phyloP scores from a whole-genome alignment of 2,797 vertebrate species.

The Sebastes taczanowskii region DNA sequence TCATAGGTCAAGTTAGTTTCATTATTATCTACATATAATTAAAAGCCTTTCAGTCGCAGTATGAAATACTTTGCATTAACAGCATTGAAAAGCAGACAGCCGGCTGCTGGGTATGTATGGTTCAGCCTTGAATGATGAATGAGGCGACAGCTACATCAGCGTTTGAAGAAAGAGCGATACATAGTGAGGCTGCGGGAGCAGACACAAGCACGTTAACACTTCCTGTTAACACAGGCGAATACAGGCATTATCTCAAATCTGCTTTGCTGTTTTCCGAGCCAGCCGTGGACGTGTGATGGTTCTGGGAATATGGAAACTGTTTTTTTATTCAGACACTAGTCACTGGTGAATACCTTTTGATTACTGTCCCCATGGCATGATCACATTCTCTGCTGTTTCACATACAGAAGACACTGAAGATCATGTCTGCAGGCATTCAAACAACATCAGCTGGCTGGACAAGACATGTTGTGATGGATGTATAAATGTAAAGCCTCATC shows the following conservation, averaged over 20 bases:
- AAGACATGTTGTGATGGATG: not conserved
- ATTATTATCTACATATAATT: not conserved
- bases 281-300: not conserved
- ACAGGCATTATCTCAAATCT: slow-evolving; percentile 40
- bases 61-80: slow-evolving; percentile 19
- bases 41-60: not conserved
- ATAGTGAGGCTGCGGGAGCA: slow-evolving; percentile 47
- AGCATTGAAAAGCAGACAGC: slow-evolving; percentile 43
- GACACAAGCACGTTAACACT: slow-evolving; percentile 23
- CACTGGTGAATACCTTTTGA: not conserved
- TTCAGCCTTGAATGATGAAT: slow-evolving; percentile 70
- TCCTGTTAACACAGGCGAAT: slow-evolving; percentile 50
- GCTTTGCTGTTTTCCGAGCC: not conserved
- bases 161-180: slow-evolving; percentile 67
- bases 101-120: slow-evolving; percentile 22
- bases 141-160: slow-evolving; percentile 48
- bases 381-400: not conserved
- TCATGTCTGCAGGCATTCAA: not conserved
- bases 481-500: not conserved
- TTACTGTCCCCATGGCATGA: not conserved
- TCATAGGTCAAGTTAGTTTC: not conserved
- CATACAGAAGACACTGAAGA: not conserved
- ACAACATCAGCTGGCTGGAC: not conserved
- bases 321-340: slow-evolving; percentile 1
- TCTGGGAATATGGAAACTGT: not conserved